Conservation (phyloP, 2,797 vertebrate genomes). For the Varecia variegata region DNA sequence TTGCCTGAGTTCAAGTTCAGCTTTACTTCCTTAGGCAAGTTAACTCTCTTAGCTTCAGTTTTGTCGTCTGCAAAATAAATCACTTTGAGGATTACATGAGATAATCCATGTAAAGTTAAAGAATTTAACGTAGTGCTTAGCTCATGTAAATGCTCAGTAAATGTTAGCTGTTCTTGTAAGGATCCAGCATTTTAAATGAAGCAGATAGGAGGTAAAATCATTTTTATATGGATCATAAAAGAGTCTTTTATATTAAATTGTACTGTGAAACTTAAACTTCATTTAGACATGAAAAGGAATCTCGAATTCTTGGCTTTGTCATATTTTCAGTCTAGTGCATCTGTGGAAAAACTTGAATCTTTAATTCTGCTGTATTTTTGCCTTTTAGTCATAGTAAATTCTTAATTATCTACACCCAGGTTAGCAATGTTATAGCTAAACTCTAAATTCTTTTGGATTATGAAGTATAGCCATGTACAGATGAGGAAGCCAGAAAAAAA, state of each 20-base stretch:
- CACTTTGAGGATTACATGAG: background rate
- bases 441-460: background rate
- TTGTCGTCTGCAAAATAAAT: background rate
- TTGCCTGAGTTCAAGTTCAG: background rate
- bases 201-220: background rate
- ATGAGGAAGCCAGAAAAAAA: too few relatives aligned
- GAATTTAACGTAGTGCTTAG: background rate
- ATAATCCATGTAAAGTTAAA: background rate
- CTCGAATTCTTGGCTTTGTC: background rate
- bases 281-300: background rate
- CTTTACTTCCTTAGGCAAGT: background rate
- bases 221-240: constrained; percentile 1
- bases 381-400: background rate
- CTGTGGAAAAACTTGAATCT: constrained; percentile 27
- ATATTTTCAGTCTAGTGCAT: background rate
- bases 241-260: background rate
- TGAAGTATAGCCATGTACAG: background rate
- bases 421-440: constrained; percentile 21
- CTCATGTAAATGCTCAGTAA: background rate
- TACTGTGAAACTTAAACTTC: background rate
- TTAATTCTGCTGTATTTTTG: constrained; percentile 22
- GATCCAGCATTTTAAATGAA: background rate
- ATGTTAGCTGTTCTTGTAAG: background rate
- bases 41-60: background rate
- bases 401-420: background rate